These are phyloP conservation scores for Echiichthys vipera DNA, from an alignment of 2,797 vertebrate species.

Conservation along the genomic window DNA sequence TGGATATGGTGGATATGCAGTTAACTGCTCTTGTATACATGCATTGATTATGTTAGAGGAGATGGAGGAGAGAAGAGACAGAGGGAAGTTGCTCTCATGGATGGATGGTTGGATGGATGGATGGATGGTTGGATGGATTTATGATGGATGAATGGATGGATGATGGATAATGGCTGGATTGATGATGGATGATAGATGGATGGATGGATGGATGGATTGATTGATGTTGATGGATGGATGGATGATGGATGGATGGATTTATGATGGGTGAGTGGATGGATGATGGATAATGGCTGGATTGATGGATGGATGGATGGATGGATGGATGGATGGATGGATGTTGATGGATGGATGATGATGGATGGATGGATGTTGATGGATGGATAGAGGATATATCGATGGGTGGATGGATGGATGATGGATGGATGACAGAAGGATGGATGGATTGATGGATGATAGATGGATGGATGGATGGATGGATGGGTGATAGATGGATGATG, in stretches of 20 bases:
- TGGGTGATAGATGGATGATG: background rate
- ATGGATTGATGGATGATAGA: background rate
- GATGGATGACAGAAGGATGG: background rate
- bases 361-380: no score
- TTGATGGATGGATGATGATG: background rate
- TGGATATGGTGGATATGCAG: no score
- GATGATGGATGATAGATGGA: no score
- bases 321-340: background rate
- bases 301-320: background rate
- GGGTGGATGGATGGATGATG: background rate
- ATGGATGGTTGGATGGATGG: background rate
- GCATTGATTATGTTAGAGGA: constrained; percentile 1
- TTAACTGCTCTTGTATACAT: no score
- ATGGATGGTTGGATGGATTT: background rate
- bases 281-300: background rate
- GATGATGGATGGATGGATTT: background rate
- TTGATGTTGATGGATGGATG: background rate
- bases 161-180: background rate
- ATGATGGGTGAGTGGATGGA: background rate
- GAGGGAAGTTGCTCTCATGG: no score
- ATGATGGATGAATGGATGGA: background rate
- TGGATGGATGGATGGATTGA: no score
- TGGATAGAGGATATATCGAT: no score
- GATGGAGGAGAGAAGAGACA: background rate
- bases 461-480: no score